Conservation (phyloP, 2,113 vertebrate species). For the Poicephalus gulielmi region DNA sequence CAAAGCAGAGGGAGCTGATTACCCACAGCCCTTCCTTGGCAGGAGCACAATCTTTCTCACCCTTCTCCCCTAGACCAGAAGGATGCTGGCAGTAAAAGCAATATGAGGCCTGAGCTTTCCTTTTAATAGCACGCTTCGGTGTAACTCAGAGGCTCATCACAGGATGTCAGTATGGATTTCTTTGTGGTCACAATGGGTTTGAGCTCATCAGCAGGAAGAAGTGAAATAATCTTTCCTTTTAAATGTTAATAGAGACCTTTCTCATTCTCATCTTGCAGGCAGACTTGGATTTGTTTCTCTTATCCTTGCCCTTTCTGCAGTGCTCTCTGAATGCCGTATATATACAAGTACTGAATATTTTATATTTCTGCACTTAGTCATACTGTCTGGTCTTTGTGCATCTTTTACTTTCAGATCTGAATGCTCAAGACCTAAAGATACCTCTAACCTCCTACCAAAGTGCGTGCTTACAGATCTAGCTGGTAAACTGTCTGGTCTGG, state of each 20-base stretch:
- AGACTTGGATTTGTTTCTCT: neutral
- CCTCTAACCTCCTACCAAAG: neutral
- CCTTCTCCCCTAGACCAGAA: neutral
- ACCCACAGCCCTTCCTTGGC: neutral
- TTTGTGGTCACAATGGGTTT: neutral
- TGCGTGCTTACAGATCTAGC: neutral
- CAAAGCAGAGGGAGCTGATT: neutral
- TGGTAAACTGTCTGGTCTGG: fast-evolving
- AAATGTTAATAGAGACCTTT: neutral
- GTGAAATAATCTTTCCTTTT: neutral
- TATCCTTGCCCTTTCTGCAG: neutral
- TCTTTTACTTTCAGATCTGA: neutral
- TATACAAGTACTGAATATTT: neutral
- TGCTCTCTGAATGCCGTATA: neutral
- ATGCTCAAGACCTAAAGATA: neutral
- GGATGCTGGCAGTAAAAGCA: neutral
- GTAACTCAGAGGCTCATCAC: neutral
- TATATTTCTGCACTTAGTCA: neutral
- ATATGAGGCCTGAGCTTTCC: neutral
- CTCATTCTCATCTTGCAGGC: neutral
- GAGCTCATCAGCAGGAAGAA: neutral
- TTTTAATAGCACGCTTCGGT: neutral
- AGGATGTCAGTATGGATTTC: neutral
- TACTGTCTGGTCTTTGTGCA: neutral
- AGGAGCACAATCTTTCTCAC: neutral